Evolutionary conservation across 2,113 vertebrate species (phyloP), one percentile per base, ranked within the genome.

Genomic region (Micromys minutus): DNA sequence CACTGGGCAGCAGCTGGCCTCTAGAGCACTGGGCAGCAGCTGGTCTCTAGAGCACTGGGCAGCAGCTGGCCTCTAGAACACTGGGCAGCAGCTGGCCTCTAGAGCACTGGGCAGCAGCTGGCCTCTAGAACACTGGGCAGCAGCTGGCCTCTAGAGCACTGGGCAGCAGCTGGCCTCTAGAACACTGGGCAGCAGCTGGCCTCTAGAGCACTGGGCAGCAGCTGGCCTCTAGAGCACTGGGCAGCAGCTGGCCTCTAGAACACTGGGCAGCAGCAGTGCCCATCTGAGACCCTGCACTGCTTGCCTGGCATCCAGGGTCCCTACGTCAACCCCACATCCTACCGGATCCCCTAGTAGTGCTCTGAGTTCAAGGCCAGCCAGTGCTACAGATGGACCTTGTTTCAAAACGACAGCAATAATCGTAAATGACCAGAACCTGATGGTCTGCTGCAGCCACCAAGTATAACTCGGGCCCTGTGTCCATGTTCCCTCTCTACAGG

Each of bases 401-500:
- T 47, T 71, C 47, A 39, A 83, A 57, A 55, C n/a, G 29, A 39
- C 22, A 88, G 52, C 10, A 47, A 19, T 1, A 29, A 36, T 29
- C 63, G 65, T 34, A 87, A 72, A 3, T 22, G 29, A 19, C 13
- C 4, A 31, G 34, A 55, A n/a, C n/a, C 4, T 71, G 31, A 36
- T 47, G 11, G 21, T 45, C 17, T n/a, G 24, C 50, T 42, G 24
- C 8, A n/a, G 12, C 36, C n/a, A 22, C 11, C 26, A 36, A 87
- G 47, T 5, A 55, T 26, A 61, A 65, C 21, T 16, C 11, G 10
- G 29, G 77, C 45, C 31, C 36, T 12, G 10, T 39, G 13, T 61
- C 65, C 1, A 0, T 39, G 0, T 95, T 5, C n/a, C 93, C 34
- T 92, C 8, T 96, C 91, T 77, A 94, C 76, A 99, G 99, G 97